A percentile compares a stretch with the other conserved stretches of the same genome.
Evolutionary conservation across 2,797 vertebrate species (phyloP).

Genomic region (Notolabrus celidotus): DNA sequence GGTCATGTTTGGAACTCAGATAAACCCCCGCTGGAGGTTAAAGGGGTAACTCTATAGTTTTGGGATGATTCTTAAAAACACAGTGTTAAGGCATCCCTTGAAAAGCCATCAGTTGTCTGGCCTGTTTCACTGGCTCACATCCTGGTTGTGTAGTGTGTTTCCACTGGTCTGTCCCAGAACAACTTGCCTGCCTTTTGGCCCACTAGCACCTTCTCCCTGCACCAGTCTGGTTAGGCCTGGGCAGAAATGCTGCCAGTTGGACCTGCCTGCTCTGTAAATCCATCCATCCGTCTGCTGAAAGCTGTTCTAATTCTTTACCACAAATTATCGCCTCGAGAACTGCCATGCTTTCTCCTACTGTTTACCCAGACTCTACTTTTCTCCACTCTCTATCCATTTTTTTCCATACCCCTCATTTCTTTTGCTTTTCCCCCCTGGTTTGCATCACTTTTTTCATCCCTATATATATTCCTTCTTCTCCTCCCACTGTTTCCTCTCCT

Average conservation of each 20-base stretch:
- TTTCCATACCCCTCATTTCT: constrained; percentile 39
- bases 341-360: constrained; percentile 10
- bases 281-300: constrained; percentile 41
- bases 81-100: constrained; percentile 38
- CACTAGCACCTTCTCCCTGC: constrained; percentile 34
- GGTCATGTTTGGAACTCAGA: constrained; percentile 42
- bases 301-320: constrained; percentile 35
- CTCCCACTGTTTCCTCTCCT: constrained; percentile 31
- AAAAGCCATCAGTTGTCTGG: constrained; percentile 68
- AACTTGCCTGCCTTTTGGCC: constrained; percentile 53
- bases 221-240: constrained; percentile 50
- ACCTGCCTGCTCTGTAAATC: constrained; percentile 50
- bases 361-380: constrained; percentile 14
- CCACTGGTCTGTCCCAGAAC: constrained; percentile 54
- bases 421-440: constrained; percentile 16
- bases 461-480: constrained; percentile 1
- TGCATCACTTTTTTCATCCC: not conserved
- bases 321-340: constrained; percentile 41
- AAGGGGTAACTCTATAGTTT: constrained; percentile 30
- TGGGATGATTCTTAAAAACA: constrained; percentile 31
- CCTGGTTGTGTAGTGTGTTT: constrained; percentile 72
- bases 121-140: constrained; percentile 50
- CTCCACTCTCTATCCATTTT: not conserved
- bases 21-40: constrained; percentile 48
- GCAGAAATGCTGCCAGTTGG: constrained; percentile 49